phyloP scores from a whole-genome alignment of 64 coral and sea anemone genomes.

The Catalaphyllia jardinei region DNA sequence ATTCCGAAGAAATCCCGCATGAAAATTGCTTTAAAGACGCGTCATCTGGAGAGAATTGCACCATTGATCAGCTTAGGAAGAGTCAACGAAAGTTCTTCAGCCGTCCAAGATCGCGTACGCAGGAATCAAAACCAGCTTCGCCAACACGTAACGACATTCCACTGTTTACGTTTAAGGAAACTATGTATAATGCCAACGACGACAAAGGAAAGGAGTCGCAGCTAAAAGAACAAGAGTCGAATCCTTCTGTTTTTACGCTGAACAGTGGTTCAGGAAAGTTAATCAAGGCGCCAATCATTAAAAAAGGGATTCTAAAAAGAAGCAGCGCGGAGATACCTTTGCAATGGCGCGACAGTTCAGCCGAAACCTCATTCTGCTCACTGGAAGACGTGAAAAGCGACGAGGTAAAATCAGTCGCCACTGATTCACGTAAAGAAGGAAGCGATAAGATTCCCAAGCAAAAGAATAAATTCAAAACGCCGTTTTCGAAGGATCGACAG shows the following conservation, averaged over 20 bases:
- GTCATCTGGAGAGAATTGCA: conserved; percentile 10
- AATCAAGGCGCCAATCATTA: not conserved
- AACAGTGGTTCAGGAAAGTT: not conserved
- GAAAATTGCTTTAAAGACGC: not conserved
- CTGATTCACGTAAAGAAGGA: not conserved
- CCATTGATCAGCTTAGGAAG: conserved; percentile 17
- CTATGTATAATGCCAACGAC: not conserved
- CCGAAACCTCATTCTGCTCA: not conserved
- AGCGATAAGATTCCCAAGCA: not conserved
- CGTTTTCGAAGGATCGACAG: conserved; percentile 13
- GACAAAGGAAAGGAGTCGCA: not conserved
- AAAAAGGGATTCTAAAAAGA: conserved; percentile 23
- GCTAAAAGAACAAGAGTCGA: not conserved
- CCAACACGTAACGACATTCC: conserved; percentile 27
- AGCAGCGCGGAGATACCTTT: not conserved
- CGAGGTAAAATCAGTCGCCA: not conserved
- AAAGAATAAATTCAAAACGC: conserved; percentile 14
- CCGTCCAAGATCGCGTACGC: conserved; percentile 10
- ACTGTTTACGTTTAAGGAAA: conserved; percentile 12
- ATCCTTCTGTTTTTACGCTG: conserved; percentile 3
- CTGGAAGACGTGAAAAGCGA: conserved; percentile 1
- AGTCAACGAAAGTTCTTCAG: conserved; percentile 31
- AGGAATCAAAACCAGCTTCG: conserved; percentile 16
- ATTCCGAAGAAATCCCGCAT: not conserved
- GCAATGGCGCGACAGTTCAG: not conserved